Evolutionary conservation across 2,797 vertebrate species (phyloP).

Genomic region (Hemibagrus guttatus): DNA sequence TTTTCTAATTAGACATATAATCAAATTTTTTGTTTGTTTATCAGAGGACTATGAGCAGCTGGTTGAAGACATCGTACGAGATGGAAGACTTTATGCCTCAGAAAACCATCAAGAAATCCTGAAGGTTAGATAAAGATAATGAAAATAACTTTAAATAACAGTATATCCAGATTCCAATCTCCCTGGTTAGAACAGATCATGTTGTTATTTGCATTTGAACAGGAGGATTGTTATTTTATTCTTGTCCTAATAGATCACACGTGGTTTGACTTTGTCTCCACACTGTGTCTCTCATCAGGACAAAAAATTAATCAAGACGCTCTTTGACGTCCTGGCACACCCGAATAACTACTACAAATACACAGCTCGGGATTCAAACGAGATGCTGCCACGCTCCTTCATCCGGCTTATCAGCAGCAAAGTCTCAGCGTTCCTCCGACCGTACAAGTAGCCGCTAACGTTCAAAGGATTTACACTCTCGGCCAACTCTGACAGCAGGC

Average conservation of each 20-base stretch:
- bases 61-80: conserved; percentile 96
- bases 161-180: not conserved
- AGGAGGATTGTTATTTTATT: not conserved
- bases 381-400: conserved; percentile 98
- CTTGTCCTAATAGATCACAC: not conserved
- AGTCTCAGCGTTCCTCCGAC: conserved; percentile 95
- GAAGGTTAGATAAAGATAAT: conserved; percentile 76
- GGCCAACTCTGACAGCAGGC: conserved; percentile 57
- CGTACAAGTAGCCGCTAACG: conserved; percentile 78
- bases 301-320: conserved; percentile 99
- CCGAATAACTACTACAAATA: conserved; percentile 99
- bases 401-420: conserved; percentile 98
- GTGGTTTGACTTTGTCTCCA: not conserved
- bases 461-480: not conserved
- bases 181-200: not conserved
- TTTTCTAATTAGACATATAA: not conserved
- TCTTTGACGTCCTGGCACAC: conserved; percentile 96
- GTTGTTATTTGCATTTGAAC: not conserved
- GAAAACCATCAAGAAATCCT: conserved; percentile 99
- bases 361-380: conserved; percentile 94
- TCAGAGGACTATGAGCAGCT: conserved; percentile 98
- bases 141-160: not conserved
- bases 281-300: conserved; percentile 74
- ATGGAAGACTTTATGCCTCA: conserved; percentile 94
- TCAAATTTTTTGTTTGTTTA: not conserved